Conservation (phyloP, 2,797 vertebrate genomes). For the Potorous gilbertii region DNA sequence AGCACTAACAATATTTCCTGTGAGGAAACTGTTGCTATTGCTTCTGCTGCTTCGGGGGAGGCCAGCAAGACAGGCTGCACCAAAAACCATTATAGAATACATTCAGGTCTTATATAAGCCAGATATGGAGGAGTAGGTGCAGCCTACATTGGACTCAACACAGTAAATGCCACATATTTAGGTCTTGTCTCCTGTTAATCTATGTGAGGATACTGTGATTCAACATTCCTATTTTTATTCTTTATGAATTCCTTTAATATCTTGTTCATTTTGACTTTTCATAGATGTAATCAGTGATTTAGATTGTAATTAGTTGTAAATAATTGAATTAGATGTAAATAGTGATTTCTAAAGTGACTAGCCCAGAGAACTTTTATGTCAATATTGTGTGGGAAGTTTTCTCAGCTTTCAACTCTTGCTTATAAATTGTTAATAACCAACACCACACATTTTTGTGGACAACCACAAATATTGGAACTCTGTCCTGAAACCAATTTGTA, state of each 20-base stretch:
- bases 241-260: background rate
- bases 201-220: too few relatives aligned
- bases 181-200: background rate
- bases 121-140: background rate
- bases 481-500: background rate
- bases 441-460: background rate
- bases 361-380: background rate
- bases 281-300: background rate
- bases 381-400: background rate
- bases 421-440: background rate
- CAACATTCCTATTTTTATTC: background rate
- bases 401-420: background rate
- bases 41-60: background rate
- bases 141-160: background rate
- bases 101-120: background rate
- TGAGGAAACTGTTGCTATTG: background rate
- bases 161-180: background rate
- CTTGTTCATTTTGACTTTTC: background rate
- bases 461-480: background rate
- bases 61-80: background rate
- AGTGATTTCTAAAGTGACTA: background rate
- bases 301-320: too few relatives aligned
- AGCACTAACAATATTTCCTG: background rate
- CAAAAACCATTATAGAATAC: background rate
- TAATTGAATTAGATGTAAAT: background rate